Base-by-base conservation (phyloP, 2,113 vertebrate species). In the Colossoma macropomum region DNA sequence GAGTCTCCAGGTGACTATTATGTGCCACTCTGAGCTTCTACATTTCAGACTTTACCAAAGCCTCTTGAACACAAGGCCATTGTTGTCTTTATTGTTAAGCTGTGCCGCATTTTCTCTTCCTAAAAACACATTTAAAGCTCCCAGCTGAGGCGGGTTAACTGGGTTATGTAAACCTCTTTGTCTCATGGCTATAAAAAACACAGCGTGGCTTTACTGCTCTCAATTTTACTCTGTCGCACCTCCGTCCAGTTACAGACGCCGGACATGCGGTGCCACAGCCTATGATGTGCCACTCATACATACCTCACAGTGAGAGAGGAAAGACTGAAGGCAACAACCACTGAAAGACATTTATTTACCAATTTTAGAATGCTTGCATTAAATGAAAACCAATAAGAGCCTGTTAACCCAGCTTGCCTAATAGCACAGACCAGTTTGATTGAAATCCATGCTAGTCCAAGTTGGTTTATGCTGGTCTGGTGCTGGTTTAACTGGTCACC, bases 91-190 rank as follows among this genome's bases (percentile, higher is more conserved):
- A 45, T 71, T 19, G 32, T 48, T n/a, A 30, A 30, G 56, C 48
- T 27, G 80, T 10, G 28, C 16, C 52, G 30, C 72, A 38, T 54
- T 65, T 27, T 50, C 17, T n/a, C 45, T 76, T 69, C 63, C 80
- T 82, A n/a, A 59, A 19, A n/a, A 45, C 60, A 50, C 54, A 30
- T 45, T 19, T 17, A 63, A 75, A 78, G 34, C 32, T 50, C n/a
- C 23, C 50, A 66, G 45, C 63, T 13, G 12, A 34, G 63, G 52
- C 27, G 62, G 63, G 81, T 77, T 74, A 79, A 79, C 63, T 41
- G 77, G 60, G 70, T 86, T 84, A 75, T 52, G 54, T 85, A 82
- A 83, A 84, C 82, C 76, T 82, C 76, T 82, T 80, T 79, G 81
- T 83, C 77, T 81, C 62, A 79, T 78, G 83, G 83, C 74, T 52